Conservation (phyloP, 2,888 invertebrate genomes). For the Hoplodrina blanda region DNA sequence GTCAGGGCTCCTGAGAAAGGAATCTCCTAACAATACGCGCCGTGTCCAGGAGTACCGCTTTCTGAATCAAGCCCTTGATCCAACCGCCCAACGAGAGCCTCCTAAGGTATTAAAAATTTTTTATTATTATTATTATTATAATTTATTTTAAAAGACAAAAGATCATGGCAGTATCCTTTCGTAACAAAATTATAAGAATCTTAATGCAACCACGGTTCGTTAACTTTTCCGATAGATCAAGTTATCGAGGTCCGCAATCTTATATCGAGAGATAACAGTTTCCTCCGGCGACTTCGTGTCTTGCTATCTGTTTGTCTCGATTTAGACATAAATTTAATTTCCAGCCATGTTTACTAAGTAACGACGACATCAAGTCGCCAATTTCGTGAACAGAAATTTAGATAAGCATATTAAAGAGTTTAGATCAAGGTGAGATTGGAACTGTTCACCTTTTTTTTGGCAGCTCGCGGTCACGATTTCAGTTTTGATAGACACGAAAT, state of each 20-base stretch:
- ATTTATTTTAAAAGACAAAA: constrained; percentile 30
- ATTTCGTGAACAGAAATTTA: constrained; percentile 79
- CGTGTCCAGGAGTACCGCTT: no score
- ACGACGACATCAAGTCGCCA: constrained; percentile 65
- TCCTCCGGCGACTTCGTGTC: constrained; percentile 67
- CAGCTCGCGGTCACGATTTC: constrained; percentile 68
- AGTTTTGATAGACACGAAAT: constrained; percentile 64
- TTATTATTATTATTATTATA: no score
- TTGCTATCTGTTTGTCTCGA: constrained; percentile 74
- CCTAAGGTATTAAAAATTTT: no score
- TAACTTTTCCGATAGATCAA: constrained; percentile 68
- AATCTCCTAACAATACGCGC: no score
- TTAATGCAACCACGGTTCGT: constrained; percentile 68
- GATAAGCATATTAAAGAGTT: constrained; percentile 78
- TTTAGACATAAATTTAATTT: constrained; percentile 76
- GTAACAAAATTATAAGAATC: constrained; percentile 57
- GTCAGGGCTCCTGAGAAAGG: no score
- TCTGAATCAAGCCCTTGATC: no score
- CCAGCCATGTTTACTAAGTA: constrained; percentile 72
- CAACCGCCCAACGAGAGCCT: no score
- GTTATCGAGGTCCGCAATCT: constrained; percentile 64
- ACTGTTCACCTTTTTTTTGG: constrained; percentile 67
- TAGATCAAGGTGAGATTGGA: constrained; percentile 77
- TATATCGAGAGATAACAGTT: constrained; percentile 65
- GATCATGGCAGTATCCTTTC: constrained; percentile 44